These are phyloP conservation scores for Aphrophora alni DNA, from an alignment of 2,888 invertebrate species.

Conservation along the genomic window DNA sequence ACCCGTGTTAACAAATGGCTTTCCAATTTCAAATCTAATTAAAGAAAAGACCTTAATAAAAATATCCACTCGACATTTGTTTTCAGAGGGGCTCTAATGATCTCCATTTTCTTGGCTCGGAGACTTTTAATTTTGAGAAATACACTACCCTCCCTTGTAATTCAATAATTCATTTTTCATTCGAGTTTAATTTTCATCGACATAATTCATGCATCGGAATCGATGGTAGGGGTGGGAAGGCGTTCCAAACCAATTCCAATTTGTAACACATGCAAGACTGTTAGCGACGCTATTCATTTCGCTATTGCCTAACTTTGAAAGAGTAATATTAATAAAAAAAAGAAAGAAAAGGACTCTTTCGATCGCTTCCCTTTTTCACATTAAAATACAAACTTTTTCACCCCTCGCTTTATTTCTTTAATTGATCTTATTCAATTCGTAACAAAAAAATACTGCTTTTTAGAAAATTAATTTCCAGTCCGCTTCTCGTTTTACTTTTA, in stretches of 20 bases:
- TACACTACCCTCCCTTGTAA: slow-evolving; percentile 44
- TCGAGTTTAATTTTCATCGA: slow-evolving; percentile 49
- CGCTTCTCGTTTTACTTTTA: neutral
- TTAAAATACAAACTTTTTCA: neutral
- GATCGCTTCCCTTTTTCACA: neutral
- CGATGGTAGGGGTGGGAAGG: neutral
- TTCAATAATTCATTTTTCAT: slow-evolving; percentile 51
- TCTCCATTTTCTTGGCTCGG: slow-evolving; percentile 38
- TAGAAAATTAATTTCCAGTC: neutral
- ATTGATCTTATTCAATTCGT: neutral
- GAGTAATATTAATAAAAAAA: neutral
- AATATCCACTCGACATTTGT: slow-evolving; percentile 29
- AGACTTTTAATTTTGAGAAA: slow-evolving; percentile 46
- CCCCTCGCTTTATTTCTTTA: neutral
- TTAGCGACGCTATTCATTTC: slow-evolving; percentile 45
- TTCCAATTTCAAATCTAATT: slow-evolving; percentile 41
- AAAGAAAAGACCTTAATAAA: slow-evolving; percentile 40
- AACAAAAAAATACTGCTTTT: slow-evolving; percentile 4
- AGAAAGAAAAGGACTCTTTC: neutral
- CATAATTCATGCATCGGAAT: slow-evolving; percentile 47
- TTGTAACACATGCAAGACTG: slow-evolving; percentile 42
- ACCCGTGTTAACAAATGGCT: slow-evolving; percentile 53
- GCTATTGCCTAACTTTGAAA: slow-evolving; percentile 19
- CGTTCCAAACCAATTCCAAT: slow-evolving; percentile 37
- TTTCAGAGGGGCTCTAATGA: slow-evolving; percentile 27